These are phyloP conservation scores for Mya arenaria DNA, from an alignment of 1,140 invertebrate genomes.

Conservation along the genomic window DNA sequence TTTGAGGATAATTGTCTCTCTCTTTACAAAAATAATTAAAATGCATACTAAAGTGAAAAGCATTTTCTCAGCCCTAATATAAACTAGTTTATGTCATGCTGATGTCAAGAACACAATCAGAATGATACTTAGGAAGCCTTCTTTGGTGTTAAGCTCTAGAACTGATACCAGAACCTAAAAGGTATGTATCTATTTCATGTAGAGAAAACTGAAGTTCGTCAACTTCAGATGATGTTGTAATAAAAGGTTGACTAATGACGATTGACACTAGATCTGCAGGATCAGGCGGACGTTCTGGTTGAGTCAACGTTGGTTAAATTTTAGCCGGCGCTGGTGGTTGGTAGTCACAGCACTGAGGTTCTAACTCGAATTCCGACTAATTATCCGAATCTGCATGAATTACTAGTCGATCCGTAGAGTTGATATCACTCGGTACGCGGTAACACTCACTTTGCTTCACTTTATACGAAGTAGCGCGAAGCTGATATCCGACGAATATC, in stretches of 20 bases:
- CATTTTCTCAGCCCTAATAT: too few relatives aligned
- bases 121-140: not conserved
- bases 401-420: not conserved
- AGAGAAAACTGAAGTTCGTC: not conserved
- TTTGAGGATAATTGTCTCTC: too few relatives aligned
- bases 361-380: not conserved
- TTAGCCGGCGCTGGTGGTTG: not conserved
- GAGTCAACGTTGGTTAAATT: not conserved
- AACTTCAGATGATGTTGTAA: not conserved
- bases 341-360: not conserved
- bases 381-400: not conserved
- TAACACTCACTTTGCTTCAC: constrained; percentile 47
- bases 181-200: not conserved
- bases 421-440: not conserved
- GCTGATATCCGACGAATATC: constrained; percentile 49
- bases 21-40: too few relatives aligned
- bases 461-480: constrained; percentile 38
- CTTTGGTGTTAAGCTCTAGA: not conserved
- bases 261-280: not conserved
- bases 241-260: not conserved
- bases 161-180: not conserved
- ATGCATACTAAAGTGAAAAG: too few relatives aligned
- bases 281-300: too few relatives aligned
- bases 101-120: not conserved
- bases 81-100: too few relatives aligned